Conservation (phyloP, 1,140 invertebrate genomes). For the Microplitis mediator region DNA sequence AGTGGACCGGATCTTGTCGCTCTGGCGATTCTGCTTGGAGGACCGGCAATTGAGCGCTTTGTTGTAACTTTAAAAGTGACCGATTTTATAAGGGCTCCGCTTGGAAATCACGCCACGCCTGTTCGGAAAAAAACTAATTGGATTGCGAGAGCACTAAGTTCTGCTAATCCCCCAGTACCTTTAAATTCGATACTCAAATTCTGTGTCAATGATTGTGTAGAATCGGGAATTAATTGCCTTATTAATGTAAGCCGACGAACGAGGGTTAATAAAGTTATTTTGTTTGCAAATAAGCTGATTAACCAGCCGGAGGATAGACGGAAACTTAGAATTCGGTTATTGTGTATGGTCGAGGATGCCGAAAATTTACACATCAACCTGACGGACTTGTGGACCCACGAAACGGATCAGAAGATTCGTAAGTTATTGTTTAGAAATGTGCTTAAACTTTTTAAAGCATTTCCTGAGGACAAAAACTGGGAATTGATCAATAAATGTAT, state of each 20-base stretch:
- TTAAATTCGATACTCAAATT: conserved; percentile 30
- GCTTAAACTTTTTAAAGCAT: conserved; percentile 27
- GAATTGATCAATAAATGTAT: conserved; percentile 28
- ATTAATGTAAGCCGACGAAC: conserved; percentile 7
- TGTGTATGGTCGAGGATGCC: conserved; percentile 6
- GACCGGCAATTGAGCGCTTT: conserved; percentile 28
- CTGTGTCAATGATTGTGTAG: no score
- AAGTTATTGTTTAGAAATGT: conserved; percentile 32
- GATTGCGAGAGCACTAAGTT: neutral
- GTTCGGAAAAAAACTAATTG: neutral
- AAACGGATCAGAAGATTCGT: conserved; percentile 43
- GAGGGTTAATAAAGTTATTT: no score
- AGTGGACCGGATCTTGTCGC: conserved; percentile 12
- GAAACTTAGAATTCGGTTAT: no score
- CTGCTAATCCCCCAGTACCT: conserved; percentile 40
- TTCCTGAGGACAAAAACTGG: conserved; percentile 36
- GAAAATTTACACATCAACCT: conserved; percentile 31
- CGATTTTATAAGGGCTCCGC: conserved; percentile 25
- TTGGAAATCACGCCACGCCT: neutral
- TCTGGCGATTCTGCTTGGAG: conserved; percentile 34
- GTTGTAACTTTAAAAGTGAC: conserved; percentile 19
- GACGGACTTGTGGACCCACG: conserved; percentile 24
- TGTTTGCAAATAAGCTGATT: no score
- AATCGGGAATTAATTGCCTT: no score
- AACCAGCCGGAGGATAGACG: no score